Evolutionary conservation across 2,113 vertebrate genomes (phyloP).

Genomic region (Vombatus ursinus): DNA sequence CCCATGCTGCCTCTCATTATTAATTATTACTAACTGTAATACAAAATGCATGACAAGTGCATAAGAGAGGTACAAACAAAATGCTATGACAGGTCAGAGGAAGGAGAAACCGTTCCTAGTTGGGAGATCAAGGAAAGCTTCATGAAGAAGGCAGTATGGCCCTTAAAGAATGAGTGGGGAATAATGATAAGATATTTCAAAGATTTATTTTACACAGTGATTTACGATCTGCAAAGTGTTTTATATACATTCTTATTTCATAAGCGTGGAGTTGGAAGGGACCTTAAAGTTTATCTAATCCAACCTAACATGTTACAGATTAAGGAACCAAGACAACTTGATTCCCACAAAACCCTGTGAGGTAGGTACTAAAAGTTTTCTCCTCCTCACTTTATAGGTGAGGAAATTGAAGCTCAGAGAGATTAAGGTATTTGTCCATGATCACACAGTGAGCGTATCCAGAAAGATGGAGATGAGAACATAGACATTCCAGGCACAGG

Average conservation of each 20-base stretch:
- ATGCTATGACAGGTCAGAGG: not conserved
- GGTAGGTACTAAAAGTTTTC: not conserved
- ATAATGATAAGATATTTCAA: not conserved
- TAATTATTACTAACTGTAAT: not conserved
- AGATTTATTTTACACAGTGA: not conserved
- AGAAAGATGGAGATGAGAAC: not conserved
- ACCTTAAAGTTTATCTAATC: not conserved
- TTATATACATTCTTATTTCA: not conserved
- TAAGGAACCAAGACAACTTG: not conserved
- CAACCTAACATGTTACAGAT: not conserved
- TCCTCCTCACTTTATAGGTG: not conserved
- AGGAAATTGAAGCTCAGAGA: not conserved
- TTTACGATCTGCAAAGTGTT: not conserved
- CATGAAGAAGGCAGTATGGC: not conserved
- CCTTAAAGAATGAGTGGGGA: not conserved
- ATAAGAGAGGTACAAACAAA: not conserved
- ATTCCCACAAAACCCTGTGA: not conserved
- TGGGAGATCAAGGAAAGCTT: not conserved
- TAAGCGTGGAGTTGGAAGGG: not conserved
- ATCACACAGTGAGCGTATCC: not conserved
- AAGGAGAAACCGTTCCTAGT: not conserved
- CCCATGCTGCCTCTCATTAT: not conserved
- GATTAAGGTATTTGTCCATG: not conserved
- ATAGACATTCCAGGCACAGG: not conserved
- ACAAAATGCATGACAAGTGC: not conserved